These are phyloP conservation scores for Sphyrna mokarran DNA, from an alignment of 2,113 vertebrate genomes.

Conservation along the genomic window DNA sequence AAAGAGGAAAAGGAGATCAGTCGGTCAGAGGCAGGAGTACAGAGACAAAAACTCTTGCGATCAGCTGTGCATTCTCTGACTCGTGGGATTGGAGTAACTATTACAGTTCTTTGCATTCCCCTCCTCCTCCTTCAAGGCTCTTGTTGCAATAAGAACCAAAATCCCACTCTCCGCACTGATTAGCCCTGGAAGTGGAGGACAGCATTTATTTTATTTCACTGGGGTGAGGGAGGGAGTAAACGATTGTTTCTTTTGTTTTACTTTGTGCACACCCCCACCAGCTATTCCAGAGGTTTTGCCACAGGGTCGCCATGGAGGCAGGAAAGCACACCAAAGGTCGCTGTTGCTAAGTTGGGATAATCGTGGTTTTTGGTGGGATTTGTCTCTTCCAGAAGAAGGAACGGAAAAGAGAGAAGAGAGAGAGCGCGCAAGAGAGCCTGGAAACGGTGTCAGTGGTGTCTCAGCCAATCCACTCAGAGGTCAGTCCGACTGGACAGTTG, in stretches of 20 bases:
- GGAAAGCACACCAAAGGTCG: neutral
- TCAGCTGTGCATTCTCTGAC: neutral
- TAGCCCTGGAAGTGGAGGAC: neutral
- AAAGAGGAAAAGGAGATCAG: neutral
- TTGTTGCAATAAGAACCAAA: too few relatives aligned
- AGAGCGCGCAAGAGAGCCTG: neutral
- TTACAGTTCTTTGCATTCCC: neutral
- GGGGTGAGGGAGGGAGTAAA: too few relatives aligned
- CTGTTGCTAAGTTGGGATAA: neutral
- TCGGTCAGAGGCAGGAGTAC: neutral
- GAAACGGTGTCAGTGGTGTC: too few relatives aligned
- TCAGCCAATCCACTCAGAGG: neutral
- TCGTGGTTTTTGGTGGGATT: neutral
- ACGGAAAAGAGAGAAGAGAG: neutral
- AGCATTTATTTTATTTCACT: neutral
- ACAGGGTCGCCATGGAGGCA: neutral
- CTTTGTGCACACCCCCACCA: too few relatives aligned
- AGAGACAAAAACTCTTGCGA: neutral
- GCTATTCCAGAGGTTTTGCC: neutral
- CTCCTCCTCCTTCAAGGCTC: too few relatives aligned
- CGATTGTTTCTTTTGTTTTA: too few relatives aligned
- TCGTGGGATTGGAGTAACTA: neutral
- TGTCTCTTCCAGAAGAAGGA: neutral
- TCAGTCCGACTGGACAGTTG: neutral
- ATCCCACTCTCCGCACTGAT: neutral